Base-by-base conservation (phyloP, 2,797 vertebrate species). In the Microctenopoma stevenorrisi region DNA sequence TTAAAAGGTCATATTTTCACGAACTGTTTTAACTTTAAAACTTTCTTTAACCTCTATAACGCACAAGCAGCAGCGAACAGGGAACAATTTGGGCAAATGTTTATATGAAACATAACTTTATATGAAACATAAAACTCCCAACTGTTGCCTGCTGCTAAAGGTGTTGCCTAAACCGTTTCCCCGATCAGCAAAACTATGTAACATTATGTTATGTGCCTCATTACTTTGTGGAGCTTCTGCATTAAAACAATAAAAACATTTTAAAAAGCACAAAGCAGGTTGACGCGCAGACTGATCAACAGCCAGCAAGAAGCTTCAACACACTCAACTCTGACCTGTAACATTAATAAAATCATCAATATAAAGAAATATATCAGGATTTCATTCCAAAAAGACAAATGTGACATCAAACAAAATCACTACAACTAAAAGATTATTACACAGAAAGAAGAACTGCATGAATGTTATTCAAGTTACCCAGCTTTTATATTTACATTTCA, bases 261-360 rank as follows among this genome's bases (percentile, higher is more conserved):
- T 43, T 8, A 16, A 51, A 33, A 62, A 38, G 47, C n/a, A 46
- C 0, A 22, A 68, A 78, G 72, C 62, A 74, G 74, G 18, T 50
- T 59, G 55, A 81, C 16, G 9, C 70, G 49, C 72, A 54, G 83
- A 90, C 83, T 37, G 88, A 87, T 89, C 88, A 90, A 90, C 90
- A 87, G 87, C 82, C 83, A 7, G 52, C 50, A 66, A 53, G 35
- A 55, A 81, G 64, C 63, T 58, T 66, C 50, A 35, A 69, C 43
- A 33, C 30, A 51, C 50, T 52, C 13, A 3, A 63, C 47, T 48
- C 53, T 49, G 53, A 53, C 40, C 38, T 49, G 15, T 26, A 18
- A 46, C 18, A 10, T 28, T 25, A 53, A 13, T 42, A 15, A 74
- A 55, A 68, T 56, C 46, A 54, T 16, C 44, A 0, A 10, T 33